These are phyloP conservation scores for Apamea sordens DNA, from an alignment of 2,888 invertebrate genomes.

Conservation along the genomic window DNA sequence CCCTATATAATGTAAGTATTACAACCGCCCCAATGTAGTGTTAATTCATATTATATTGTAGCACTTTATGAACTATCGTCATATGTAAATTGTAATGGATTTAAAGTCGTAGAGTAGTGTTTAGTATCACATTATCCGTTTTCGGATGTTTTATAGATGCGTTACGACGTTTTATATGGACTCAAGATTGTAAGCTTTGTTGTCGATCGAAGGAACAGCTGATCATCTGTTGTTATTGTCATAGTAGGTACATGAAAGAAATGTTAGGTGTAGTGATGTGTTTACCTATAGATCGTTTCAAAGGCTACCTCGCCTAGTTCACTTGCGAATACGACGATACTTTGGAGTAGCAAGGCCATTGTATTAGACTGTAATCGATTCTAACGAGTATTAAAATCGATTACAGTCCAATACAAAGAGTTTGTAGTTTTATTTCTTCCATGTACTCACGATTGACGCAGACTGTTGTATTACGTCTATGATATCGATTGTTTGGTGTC, in stretches of 20 bases:
- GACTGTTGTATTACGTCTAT: conserved; percentile 43
- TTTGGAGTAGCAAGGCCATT: conserved; percentile 14
- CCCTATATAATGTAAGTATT: conserved; percentile 60
- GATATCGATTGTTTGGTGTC: conserved; percentile 51
- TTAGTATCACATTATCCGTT: conserved; percentile 71
- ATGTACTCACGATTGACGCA: conserved; percentile 46
- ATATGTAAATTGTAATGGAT: conserved; percentile 56
- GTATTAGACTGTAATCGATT: neutral
- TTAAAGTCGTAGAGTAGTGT: conserved; percentile 61
- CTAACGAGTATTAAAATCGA: conserved; percentile 26
- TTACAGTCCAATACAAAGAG: conserved; percentile 21
- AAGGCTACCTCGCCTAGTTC: neutral
- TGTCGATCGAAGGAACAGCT: conserved; percentile 30
- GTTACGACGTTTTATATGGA: conserved; percentile 57
- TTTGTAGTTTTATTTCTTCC: conserved; percentile 30
- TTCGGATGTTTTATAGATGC: conserved; percentile 70
- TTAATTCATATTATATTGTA: conserved; percentile 63
- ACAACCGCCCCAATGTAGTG: conserved; percentile 76
- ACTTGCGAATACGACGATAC: neutral
- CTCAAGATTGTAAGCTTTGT: conserved; percentile 51
- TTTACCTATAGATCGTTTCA: neutral
- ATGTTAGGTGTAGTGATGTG: neutral
- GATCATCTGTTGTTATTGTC: conserved; percentile 28
- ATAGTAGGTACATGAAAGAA: conserved; percentile 5
- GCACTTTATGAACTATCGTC: conserved; percentile 65